Base-by-base conservation (phyloP, 2,113 vertebrate species). In the Leuciscus idus region DNA sequence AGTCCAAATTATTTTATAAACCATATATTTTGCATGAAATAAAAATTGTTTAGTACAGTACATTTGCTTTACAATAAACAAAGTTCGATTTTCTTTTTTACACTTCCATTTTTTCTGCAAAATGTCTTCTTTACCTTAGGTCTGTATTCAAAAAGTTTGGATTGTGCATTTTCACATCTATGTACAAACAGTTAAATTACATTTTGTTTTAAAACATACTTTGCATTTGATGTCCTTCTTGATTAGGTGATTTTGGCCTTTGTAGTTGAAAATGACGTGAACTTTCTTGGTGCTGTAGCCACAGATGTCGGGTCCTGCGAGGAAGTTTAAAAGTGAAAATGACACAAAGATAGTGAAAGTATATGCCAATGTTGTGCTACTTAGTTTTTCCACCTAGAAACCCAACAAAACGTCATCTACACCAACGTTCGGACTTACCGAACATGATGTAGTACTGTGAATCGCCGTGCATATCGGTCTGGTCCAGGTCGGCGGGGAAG, bases 211-310 rank as follows among this genome's bases (percentile, higher is more conserved):
- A 28, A 11, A 74, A 87, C 36, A 92, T 93, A 96, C 97, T 95
- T 96, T 97, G 92, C 97, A 98, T 84, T 95, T 95, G 84, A 98
- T 95, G 7, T 91, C 91, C 86, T 97, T 97, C 93, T 96, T 97
- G 89, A 97, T 95, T 59, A 95, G 93, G 28, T 96, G 93, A 91
- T 96, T 96, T 91, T 97, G 96, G 89, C 95, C 95, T 92, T 97
- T 97, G 93, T 97, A 96, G 87, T 95, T 95, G 90, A 98, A 95
- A 90, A 98, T 97, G 28, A 97, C 95, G 0, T 98, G 97, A 78
- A 98, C 96, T 92, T 97, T 97, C 92, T 95, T 97, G 81, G 96
- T 95, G 89, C 96, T 96, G 88, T 96, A 97, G 88, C 97, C 96
- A 89, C 97, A 98, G 84, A 98, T 97, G 88, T 98, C 97, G 2